phyloP scores from a whole-genome alignment of 2,888 invertebrate genomes.

The Netelia fuscicornis region DNA sequence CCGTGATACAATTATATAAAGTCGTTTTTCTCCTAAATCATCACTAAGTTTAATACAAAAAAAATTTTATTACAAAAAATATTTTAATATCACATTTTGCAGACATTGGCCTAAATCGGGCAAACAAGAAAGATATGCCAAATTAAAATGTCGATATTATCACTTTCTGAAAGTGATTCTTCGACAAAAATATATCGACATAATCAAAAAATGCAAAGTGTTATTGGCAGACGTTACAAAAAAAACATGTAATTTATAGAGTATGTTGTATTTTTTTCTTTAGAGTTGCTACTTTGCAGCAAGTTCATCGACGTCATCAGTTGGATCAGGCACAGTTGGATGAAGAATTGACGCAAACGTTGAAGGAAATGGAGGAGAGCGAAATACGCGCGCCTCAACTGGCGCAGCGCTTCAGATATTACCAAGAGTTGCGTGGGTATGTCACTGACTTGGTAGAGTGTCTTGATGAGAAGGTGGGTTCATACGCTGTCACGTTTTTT shows the following conservation, averaged over 20 bases:
- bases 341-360: conserved; percentile 80
- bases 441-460: conserved; percentile 98
- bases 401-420: conserved; percentile 95
- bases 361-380: conserved; percentile 86
- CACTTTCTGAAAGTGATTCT: too few relatives aligned
- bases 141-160: too few relatives aligned
- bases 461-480: conserved; percentile 96
- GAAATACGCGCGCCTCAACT: conserved; percentile 88
- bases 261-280: conserved; percentile 40
- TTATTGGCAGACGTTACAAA: neutral
- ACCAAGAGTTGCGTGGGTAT: conserved; percentile 98
- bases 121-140: too few relatives aligned
- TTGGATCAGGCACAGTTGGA: conserved; percentile 86
- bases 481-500: conserved; percentile 83
- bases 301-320: conserved; percentile 86
- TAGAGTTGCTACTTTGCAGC: conserved; percentile 87
- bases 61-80: too few relatives aligned
- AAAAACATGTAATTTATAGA: neutral
- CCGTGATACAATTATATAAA: too few relatives aligned
- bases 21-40: too few relatives aligned
- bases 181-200: too few relatives aligned
- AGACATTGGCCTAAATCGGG: too few relatives aligned
- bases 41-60: too few relatives aligned
- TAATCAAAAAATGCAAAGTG: too few relatives aligned
- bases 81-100: too few relatives aligned